Conservation (phyloP, 2,797 vertebrate species). For the Enteromius radiatus region DNA sequence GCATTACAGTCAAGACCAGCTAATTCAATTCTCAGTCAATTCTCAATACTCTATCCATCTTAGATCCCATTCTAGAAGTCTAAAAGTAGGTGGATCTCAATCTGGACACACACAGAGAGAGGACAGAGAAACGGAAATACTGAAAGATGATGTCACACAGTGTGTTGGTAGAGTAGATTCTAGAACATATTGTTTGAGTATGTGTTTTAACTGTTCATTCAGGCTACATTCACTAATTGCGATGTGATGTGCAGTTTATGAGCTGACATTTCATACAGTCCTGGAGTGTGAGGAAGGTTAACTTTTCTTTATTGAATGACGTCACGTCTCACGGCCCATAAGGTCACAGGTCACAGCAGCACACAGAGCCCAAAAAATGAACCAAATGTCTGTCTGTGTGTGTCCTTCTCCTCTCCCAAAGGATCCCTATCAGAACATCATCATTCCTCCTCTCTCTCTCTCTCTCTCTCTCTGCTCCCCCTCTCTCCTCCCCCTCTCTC, state of each 20-base stretch:
- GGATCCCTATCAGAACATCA: constrained; percentile 73
- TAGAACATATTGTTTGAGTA: neutral
- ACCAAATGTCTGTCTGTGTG: constrained; percentile 53
- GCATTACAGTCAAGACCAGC: too few relatives aligned
- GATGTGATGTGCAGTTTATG: neutral
- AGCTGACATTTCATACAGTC: neutral
- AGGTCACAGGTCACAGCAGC: constrained; percentile 69
- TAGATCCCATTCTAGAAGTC: constrained; percentile 67
- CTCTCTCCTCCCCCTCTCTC: constrained; percentile 77
- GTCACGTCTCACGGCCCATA: constrained; percentile 51
- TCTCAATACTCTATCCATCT: too few relatives aligned
- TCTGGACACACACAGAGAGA: constrained; percentile 45
- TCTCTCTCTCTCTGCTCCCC: constrained; percentile 64
- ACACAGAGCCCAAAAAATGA: constrained; percentile 48
- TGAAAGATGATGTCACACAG: constrained; percentile 1
- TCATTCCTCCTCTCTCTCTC: constrained; percentile 49
- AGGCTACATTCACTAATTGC: constrained; percentile 47
- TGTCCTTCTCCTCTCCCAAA: constrained; percentile 77
- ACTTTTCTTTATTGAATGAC: constrained; percentile 6
- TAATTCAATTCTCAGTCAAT: too few relatives aligned
- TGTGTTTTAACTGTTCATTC: constrained; percentile 11
- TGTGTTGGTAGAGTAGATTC: constrained; percentile 14
- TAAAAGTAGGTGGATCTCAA: constrained; percentile 68
- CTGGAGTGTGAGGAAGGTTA: neutral
- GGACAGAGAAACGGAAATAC: constrained; percentile 47